These are phyloP conservation scores for Aporophyla lueneburgensis DNA, from an alignment of 2,888 invertebrate genomes.

Conservation along the genomic window DNA sequence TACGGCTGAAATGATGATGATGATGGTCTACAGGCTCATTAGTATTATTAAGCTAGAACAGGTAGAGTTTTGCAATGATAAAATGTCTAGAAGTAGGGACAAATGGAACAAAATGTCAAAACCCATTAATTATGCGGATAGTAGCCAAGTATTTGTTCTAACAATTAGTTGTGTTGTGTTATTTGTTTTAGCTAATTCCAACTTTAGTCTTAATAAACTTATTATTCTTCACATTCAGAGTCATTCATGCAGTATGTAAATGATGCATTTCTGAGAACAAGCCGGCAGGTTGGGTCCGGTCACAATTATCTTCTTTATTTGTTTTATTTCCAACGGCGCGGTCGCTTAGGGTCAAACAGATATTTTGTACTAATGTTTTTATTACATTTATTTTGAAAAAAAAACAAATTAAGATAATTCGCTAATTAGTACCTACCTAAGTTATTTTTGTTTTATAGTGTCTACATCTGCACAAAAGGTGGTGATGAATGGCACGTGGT, in stretches of 20 bases:
- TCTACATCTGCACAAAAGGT: background rate
- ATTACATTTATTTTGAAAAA: background rate
- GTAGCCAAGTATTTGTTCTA: constrained; percentile 1
- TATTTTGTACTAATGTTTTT: constrained; percentile 12
- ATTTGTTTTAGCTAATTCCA: constrained; percentile 18
- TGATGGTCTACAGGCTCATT: background rate
- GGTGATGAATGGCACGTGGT: background rate
- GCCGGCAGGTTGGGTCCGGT: constrained; percentile 20
- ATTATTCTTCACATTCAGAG: constrained; percentile 23
- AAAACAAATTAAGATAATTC: constrained; percentile 21
- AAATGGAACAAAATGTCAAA: background rate
- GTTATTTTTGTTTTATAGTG: constrained; percentile 11
- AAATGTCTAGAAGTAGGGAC: background rate
- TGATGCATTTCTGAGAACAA: constrained; percentile 45
- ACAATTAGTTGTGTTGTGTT: background rate
- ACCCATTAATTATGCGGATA: constrained; percentile 2
- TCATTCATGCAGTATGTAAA: constrained; percentile 52
- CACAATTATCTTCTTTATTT: constrained; percentile 28
- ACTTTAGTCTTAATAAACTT: constrained; percentile 14
- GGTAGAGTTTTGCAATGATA: background rate
- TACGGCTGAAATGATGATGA: too few relatives aligned
- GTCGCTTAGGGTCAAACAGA: constrained; percentile 47
- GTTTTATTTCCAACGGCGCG: constrained; percentile 42
- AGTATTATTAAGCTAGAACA: background rate
- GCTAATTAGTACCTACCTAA: constrained; percentile 32